These are phyloP conservation scores for Benitochromis conjunctus DNA, from an alignment of 2,113 vertebrate species.

Conservation along the genomic window DNA sequence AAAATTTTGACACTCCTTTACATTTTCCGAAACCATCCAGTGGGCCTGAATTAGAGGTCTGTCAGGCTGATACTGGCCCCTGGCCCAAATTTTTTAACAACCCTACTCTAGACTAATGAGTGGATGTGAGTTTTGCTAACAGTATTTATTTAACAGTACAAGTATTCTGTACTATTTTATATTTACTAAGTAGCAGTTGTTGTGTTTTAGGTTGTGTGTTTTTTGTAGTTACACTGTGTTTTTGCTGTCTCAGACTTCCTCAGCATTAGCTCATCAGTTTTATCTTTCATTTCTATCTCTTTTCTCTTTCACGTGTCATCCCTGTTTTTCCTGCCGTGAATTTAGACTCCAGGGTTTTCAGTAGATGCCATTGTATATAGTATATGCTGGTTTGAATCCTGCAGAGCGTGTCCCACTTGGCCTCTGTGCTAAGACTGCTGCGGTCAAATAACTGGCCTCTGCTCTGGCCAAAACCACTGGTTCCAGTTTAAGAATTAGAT, in stretches of 20 bases:
- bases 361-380: background rate
- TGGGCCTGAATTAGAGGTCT: background rate
- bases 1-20: background rate
- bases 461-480: constrained; percentile 12
- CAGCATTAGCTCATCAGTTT: background rate
- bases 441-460: constrained; percentile 19
- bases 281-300: background rate
- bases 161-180: background rate
- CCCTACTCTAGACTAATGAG: background rate
- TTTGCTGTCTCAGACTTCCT: background rate
- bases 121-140: background rate
- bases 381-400: constrained; percentile 3
- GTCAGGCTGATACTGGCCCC: background rate
- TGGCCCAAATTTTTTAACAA: background rate
- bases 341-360: background rate
- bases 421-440: background rate
- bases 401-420: constrained; percentile 39
- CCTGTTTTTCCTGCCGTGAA: background rate
- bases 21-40: background rate
- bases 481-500: constrained; percentile 24
- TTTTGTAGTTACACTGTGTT: background rate
- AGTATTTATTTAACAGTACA: background rate
- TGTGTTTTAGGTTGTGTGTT: background rate
- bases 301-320: background rate
- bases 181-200: background rate